Base-by-base conservation (phyloP, 2,888 invertebrate genomes). In the Drosophila ustulata region DNA sequence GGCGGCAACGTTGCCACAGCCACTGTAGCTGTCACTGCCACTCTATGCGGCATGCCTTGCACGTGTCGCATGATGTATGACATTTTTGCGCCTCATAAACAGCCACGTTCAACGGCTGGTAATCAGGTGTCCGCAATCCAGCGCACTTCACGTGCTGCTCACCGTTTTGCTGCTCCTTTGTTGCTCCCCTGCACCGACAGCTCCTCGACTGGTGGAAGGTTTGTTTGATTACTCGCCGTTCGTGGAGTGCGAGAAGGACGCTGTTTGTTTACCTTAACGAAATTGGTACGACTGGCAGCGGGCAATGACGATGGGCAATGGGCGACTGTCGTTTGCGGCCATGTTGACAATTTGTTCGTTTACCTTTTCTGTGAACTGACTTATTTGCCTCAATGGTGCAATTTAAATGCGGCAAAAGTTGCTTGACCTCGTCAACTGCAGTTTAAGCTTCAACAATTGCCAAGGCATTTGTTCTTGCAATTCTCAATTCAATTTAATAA, bases 11-110 rank as follows among this genome's bases (percentile, higher is more conserved):
- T 30, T 30, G 6, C 43, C 18, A 18, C 18, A 30, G 26, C 57
- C 25, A 23, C 51, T 30, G 26, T 30, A 43, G n/a, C 43, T 53
- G 28, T 6, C 28, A 13, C 41, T 41, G 18, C 26, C 30, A n/a
- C 37, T 51, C n/a, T 53, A 7, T 39, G 18, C 30, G n/a, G 46
- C 6, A 7, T n/a, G 34, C 28, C 26, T n/a, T 28, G 62, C 61
- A 75, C 66, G 78, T 78, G 88, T 75, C 74, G 75, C 71, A 80
- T 84, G 84, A 88, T 84, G 86, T 82, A 84, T 85, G 88, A 82
- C 80, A 85, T 82, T 88, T 87, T 85, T 82, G 86, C 86, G 82
- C 83, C 80, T 85, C 88, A 84, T 84, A 85, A 84, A 82, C 88
- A 88, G 73, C 70, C 71, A 67, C 72, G 72, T 58, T 74, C 56